Evolutionary conservation across 1,140 invertebrate species (phyloP).

Genomic region (Meteorus sp.): DNA sequence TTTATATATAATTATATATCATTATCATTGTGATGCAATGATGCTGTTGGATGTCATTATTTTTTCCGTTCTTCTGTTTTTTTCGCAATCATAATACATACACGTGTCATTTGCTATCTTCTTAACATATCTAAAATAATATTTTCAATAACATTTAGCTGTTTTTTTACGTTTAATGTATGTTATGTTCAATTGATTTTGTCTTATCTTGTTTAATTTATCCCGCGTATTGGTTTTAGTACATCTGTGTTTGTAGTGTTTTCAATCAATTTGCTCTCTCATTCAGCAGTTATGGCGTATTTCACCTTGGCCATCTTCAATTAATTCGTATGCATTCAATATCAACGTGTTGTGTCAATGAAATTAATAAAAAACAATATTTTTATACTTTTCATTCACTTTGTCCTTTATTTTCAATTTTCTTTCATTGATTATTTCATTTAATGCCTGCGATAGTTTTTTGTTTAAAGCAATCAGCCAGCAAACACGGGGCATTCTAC

Average conservation of each 20-base stretch:
- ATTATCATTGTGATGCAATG: slow-evolving; percentile 29
- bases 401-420: slow-evolving; percentile 4
- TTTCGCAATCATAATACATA: slow-evolving; percentile 30
- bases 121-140: slow-evolving; percentile 37
- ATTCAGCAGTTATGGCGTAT: background rate
- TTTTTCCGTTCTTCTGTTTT: slow-evolving; percentile 24
- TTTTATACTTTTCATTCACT: too few relatives aligned
- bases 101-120: slow-evolving; percentile 32
- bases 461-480: background rate
- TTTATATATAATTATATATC: slow-evolving; percentile 32
- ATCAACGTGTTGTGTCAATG: too few relatives aligned
- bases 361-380: too few relatives aligned
- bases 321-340: too few relatives aligned
- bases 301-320: too few relatives aligned
- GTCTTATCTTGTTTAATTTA: background rate
- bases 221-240: slow-evolving; percentile 13
- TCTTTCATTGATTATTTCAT: background rate
- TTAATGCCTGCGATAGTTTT: background rate
- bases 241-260: slow-evolving; percentile 8
- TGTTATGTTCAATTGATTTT: slow-evolving; percentile 1
- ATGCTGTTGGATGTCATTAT: too few relatives aligned
- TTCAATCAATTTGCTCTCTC: background rate
- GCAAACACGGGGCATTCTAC: background rate
- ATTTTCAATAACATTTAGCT: slow-evolving; percentile 33
- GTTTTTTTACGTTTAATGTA: slow-evolving; percentile 9